phyloP scores from a whole-genome alignment of 2,888 invertebrate genomes.

The Athetis lepigone region DNA sequence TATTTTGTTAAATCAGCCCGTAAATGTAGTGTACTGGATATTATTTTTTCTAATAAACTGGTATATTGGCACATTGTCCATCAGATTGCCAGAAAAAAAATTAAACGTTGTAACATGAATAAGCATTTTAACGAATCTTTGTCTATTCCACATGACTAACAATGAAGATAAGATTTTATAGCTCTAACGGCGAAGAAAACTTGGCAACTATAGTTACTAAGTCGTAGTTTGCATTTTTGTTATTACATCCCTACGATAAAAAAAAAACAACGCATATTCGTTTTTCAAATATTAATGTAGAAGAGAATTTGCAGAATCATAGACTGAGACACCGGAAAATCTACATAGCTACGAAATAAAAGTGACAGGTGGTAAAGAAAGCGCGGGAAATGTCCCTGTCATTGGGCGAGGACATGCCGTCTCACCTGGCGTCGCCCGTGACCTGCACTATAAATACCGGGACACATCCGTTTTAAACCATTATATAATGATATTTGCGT shows the following conservation, averaged over 20 bases:
- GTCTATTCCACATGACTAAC: conserved; percentile 11
- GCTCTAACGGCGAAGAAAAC: conserved; percentile 20
- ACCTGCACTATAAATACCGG: conserved; percentile 67
- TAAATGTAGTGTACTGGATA: conserved; percentile 11
- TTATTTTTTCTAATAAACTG: conserved; percentile 3
- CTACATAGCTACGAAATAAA: conserved; percentile 44
- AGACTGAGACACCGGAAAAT: conserved; percentile 45
- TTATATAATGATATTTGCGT: conserved; percentile 62
- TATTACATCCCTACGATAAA: conserved; percentile 31
- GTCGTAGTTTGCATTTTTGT: neutral
- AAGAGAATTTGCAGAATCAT: conserved; percentile 17
- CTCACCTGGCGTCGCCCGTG: conserved; percentile 70
- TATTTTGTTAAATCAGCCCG: conserved; percentile 21
- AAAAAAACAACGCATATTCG: conserved; percentile 11
- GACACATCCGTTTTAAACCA: conserved; percentile 64
- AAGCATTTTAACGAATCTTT: conserved; percentile 11
- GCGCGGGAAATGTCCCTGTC: conserved; percentile 64
- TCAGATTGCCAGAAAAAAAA: too few species aligned
- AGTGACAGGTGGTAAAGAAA: conserved; percentile 59
- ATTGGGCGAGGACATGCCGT: conserved; percentile 67
- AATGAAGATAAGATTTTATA: neutral
- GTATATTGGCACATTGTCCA: neutral
- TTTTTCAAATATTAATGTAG: conserved; percentile 24
- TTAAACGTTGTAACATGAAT: too few species aligned
- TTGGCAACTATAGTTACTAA: conserved; percentile 32